Base-by-base conservation (phyloP, 2,113 vertebrate genomes). In the Antigone vipio region DNA sequence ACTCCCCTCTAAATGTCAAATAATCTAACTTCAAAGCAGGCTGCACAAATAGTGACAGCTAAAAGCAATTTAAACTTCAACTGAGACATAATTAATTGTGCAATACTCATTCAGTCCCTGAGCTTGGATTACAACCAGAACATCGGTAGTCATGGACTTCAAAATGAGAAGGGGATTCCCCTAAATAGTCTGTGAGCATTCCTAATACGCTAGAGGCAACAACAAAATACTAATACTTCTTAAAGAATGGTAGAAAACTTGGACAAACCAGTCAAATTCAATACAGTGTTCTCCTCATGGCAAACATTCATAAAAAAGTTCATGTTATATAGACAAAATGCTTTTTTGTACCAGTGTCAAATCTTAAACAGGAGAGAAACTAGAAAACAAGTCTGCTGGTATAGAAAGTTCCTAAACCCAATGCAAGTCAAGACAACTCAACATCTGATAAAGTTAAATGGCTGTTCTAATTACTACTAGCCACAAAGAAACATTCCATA, bases 401-500 rank as follows among this genome's bases (percentile, higher is more conserved):
- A 78, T 2, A 75, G 29, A 75, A 86, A 95, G 77, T 34, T 94
- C 53, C 52, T 89, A 63, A 81, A 82, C 9, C 23, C 14, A 64
- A 68, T 26, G 24, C 94, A 92, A 92, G 85, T 76, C 75, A 69
- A 81, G 89, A 87, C 94, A 95, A 47, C 67, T 83, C 67, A 89
- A 66, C 20, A 91, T 89, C 83, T 84, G 86, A 95, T 91, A 95
- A 92, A 67, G 64, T 32, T 44, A 42, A 67, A 63, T 23, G 83
- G 92, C 91, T 84, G 59, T 44, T 92, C 59, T 71, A 84, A 45
- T 35, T 84, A 91, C 59, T 78, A 55, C 26, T n/a, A 83, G 66
- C 86, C 89, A 91, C 86, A 96, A 80, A 86, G 75, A 86, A 93
- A 91, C 7, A 11, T 79, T 93, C 79, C 89, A 80, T 62, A 50